Base-by-base conservation (phyloP, 2,113 vertebrate genomes). In the Clarias batrachus region DNA sequence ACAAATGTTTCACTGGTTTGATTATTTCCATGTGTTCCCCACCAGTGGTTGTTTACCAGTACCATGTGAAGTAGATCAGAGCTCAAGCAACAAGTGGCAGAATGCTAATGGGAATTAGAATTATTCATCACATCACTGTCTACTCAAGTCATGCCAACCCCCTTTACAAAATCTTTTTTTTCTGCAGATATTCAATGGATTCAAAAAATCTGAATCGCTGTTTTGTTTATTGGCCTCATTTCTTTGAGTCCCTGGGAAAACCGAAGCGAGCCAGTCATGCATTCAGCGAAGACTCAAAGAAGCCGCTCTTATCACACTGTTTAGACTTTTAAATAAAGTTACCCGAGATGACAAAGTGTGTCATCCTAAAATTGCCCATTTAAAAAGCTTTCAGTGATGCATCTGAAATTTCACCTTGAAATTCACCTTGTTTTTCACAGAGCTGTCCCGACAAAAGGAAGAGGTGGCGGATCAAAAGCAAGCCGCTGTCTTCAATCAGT, bases 251-350 rank as follows among this genome's bases (percentile, higher is more conserved):
- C 37, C 8, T 65, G 81, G 41, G 41, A 66, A 66, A 82, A 66
- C 52, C 27, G 3, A 66, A 54, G 81, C 3, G 25, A 66, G n/a
- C 77, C 68, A 85, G 77, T 54, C 33, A 1, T 82, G 86, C n/a
- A 86, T 78, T 88, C 71, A 82, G 54, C 27, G 2, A 25, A 23
- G 57, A 52, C 12, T 54, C 70, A 25, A 66, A 88, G 66, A 74
- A 80, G n/a, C 57, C 6, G n/a, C 41, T 52, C 33, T 78, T 71
- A 78, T 81, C 57, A 56, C 27, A 13, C 66, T 81, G 6, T 57
- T 73, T 81, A 89, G 56, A 80, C 81, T 73, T 89, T 48, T 70
- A 82, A 89, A 87, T 78, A 68, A 85, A 63, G 85, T 71, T 71
- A 82, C 37, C 59, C 3, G 60, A 82, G 85, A 68, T 62, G 59